Evolutionary conservation across 2,797 vertebrate genomes (phyloP).

Genomic region (Okamejei kenojei): DNA sequence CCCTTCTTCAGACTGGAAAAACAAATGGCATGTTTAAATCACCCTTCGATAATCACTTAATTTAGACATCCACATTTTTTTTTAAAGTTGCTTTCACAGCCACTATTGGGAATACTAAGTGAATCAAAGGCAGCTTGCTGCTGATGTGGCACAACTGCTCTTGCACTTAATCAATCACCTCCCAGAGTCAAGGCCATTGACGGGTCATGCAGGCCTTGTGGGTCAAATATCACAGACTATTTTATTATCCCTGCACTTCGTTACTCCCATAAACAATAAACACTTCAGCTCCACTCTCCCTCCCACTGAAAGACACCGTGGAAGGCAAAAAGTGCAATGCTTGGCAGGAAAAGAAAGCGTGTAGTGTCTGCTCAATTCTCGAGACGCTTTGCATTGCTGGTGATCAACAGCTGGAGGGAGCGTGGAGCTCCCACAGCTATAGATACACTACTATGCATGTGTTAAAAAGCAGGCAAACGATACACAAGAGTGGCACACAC

Average conservation of each 20-base stretch:
- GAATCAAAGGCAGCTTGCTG: background rate
- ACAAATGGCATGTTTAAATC: background rate
- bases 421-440: background rate
- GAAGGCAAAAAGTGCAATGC: background rate
- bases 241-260: background rate
- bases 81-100: background rate
- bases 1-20: background rate
- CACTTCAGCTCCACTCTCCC: background rate
- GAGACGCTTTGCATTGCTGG: background rate
- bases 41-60: background rate
- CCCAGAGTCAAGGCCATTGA: background rate
- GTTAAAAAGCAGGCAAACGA: background rate
- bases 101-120: no score
- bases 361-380: background rate
- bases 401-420: background rate
- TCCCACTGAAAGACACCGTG: background rate
- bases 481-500: background rate
- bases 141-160: background rate
- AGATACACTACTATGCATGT: background rate
- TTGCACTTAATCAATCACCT: constrained; percentile 20
- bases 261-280: background rate
- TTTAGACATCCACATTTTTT: no score
- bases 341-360: background rate
- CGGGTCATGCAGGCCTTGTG: background rate
- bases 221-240: background rate